Conservation (phyloP, 2,113 vertebrate species). For the Ardeotis arabs region DNA sequence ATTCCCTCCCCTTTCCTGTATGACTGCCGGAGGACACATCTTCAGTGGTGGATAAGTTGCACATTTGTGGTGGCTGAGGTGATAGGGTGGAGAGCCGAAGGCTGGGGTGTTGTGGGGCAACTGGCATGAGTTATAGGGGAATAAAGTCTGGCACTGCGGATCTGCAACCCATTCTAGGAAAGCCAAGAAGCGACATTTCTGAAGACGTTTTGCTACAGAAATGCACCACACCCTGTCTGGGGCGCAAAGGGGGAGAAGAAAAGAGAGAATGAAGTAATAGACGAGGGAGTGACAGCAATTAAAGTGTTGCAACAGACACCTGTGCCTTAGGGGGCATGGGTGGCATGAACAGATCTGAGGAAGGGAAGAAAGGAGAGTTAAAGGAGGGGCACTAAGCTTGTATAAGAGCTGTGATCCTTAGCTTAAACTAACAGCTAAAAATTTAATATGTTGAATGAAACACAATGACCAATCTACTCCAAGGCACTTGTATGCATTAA, state of each 20-base stretch:
- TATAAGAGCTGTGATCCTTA: not conserved
- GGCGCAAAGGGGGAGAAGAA: not conserved
- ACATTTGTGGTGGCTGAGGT: not conserved
- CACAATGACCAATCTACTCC: not conserved
- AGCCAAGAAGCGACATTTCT: not conserved
- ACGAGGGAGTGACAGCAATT: not conserved
- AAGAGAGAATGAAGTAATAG: not conserved
- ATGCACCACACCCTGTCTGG: not conserved
- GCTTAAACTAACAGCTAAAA: not conserved
- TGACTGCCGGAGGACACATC: not conserved
- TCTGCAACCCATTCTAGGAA: not conserved
- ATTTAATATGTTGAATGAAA: not conserved
- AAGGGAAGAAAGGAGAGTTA: not conserved
- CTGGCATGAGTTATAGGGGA: not conserved
- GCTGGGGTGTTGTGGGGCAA: not conserved
- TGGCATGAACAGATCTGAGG: not conserved
- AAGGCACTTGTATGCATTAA: not conserved
- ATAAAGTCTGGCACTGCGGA: not conserved
- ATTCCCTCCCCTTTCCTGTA: not conserved
- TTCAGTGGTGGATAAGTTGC: not conserved
- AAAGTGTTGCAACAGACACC: slow-evolving; percentile 19
- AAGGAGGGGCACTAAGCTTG: not conserved
- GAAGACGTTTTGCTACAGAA: not conserved
- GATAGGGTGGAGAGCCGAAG: not conserved
- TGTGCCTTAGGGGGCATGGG: not conserved